Conservation (phyloP, 2,888 invertebrate species). For the Azorinus chamasolen region DNA sequence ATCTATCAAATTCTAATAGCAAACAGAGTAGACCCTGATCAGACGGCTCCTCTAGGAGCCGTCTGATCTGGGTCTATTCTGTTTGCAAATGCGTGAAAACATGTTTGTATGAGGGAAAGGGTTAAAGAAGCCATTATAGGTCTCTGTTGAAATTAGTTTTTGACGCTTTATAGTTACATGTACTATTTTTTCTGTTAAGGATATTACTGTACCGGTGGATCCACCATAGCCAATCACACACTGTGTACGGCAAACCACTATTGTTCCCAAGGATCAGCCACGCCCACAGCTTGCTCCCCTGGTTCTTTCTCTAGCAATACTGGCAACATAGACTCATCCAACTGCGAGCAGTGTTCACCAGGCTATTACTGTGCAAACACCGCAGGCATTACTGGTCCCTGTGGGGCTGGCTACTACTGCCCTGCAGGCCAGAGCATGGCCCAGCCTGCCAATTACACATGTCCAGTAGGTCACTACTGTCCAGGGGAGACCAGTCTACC, state of each 20-base stretch:
- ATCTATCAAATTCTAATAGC: no score
- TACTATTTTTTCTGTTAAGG: constrained; percentile 50
- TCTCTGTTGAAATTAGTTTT: no score
- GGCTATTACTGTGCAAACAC: constrained; percentile 82
- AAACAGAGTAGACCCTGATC: no score
- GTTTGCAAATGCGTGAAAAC: no score
- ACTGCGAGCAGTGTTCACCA: constrained; percentile 81
- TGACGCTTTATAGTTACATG: no score
- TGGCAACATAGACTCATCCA: constrained; percentile 76
- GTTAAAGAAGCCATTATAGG: no score
- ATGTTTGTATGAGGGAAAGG: no score
- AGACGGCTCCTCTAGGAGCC: no score
- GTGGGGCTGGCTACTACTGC: constrained; percentile 89
- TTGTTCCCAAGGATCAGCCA: constrained; percentile 76
- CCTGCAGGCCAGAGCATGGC: constrained; percentile 96
- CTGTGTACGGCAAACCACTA: constrained; percentile 81
- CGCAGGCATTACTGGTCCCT: constrained; percentile 80
- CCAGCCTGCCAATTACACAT: constrained; percentile 87
- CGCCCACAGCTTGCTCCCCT: constrained; percentile 81
- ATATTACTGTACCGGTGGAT: constrained; percentile 81
- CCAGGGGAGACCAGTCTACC: constrained; percentile 77
- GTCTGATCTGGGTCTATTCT: no score
- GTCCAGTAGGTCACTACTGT: constrained; percentile 84
- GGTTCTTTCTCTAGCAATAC: constrained; percentile 80
- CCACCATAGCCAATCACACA: constrained; percentile 76